phyloP scores from a whole-genome alignment of 2,888 invertebrate genomes.

The Smittia aterrima region DNA sequence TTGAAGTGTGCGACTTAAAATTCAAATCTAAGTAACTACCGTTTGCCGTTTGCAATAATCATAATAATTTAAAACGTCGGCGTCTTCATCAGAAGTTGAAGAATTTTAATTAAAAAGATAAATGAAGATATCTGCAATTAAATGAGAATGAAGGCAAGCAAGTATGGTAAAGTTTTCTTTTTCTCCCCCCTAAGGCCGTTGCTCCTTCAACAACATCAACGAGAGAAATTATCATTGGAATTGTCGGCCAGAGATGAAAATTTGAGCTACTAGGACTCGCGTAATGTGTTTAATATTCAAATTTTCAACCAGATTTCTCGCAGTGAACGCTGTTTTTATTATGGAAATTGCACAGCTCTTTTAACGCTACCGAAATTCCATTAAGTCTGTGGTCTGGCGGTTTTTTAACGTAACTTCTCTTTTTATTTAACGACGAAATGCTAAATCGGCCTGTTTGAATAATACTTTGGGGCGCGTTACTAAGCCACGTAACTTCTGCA shows the following conservation, averaged over 20 bases:
- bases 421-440: neutral
- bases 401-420: neutral
- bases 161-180: neutral
- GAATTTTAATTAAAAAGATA: conserved; percentile 1
- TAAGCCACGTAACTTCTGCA: neutral
- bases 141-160: neutral
- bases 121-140: neutral
- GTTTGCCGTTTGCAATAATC: neutral
- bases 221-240: conserved; percentile 17
- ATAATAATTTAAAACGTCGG: neutral
- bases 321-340: neutral
- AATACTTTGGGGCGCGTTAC: neutral
- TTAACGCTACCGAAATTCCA: neutral
- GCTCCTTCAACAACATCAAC: neutral
- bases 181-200: neutral
- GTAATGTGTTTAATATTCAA: conserved; percentile 38
- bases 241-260: neutral
- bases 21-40: neutral
- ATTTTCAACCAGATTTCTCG: conserved; percentile 23
- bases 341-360: conserved; percentile 18
- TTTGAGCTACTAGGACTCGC: neutral
- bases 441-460: conserved; percentile 1
- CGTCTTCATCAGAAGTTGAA: neutral
- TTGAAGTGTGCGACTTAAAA: neutral
- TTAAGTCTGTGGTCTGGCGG: neutral